phyloP scores from a whole-genome alignment of 2,888 invertebrate genomes.

The Tiliacea aurago region DNA sequence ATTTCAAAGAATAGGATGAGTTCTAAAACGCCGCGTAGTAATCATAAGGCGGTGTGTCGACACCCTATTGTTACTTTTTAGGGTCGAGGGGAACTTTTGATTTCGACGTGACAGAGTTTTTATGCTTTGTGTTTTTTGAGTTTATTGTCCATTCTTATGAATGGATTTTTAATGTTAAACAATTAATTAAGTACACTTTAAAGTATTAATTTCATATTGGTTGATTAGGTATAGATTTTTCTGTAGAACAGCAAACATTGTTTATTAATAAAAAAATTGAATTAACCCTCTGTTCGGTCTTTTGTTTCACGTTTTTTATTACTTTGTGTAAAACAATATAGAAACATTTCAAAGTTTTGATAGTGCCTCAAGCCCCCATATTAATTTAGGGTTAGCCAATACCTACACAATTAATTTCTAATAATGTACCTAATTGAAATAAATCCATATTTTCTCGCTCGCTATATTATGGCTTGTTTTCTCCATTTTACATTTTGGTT shows the following conservation, averaged over 20 bases:
- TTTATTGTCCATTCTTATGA: background rate
- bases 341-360: background rate
- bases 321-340: background rate
- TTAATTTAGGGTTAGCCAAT: background rate
- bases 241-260: background rate
- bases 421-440: background rate
- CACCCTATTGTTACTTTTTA: conserved; percentile 51
- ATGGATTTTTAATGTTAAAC: background rate
- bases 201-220: background rate
- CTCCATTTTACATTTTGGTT: background rate
- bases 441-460: background rate
- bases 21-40: conserved; percentile 46
- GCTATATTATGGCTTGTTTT: background rate
- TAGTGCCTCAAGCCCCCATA: background rate
- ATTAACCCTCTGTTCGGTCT: background rate
- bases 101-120: conserved; percentile 23
- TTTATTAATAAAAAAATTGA: background rate
- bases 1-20: conserved; percentile 59
- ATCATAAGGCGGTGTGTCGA: conserved; percentile 60
- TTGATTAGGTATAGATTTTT: background rate
- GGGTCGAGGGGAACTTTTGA: conserved; percentile 30
- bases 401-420: background rate
- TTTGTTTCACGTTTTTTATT: background rate
- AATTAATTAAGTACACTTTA: background rate
- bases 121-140: background rate